These are phyloP conservation scores for Ctena decussata DNA, from an alignment of 2,888 invertebrate genomes.

Conservation along the genomic window DNA sequence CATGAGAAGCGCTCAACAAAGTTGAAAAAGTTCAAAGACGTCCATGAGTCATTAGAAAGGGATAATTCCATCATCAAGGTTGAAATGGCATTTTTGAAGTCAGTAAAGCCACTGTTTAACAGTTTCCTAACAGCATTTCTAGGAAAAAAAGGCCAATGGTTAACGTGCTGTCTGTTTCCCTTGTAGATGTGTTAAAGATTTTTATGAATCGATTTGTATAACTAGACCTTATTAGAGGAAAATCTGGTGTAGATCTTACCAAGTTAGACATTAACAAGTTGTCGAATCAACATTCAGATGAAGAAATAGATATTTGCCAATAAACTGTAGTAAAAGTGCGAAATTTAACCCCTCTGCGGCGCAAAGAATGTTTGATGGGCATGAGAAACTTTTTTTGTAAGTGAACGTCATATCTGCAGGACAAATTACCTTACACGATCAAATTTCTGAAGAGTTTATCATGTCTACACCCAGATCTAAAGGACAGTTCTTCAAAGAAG, in stretches of 20 bases:
- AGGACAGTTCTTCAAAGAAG: no score
- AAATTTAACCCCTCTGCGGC: not conserved
- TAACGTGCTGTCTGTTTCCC: slow-evolving; percentile 3
- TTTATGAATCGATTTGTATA: slow-evolving; percentile 13
- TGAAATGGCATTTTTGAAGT: not conserved
- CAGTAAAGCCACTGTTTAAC: not conserved
- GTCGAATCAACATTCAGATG: not conserved
- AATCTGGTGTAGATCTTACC: not conserved
- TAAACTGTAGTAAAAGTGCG: not conserved
- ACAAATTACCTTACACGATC: no score
- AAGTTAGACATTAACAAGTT: not conserved
- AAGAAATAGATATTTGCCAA: slow-evolving; percentile 19
- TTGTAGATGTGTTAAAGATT: slow-evolving; percentile 1
- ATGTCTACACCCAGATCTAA: no score
- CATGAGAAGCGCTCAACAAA: slow-evolving; percentile 29
- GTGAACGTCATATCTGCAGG: not conserved
- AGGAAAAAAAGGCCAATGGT: slow-evolving; percentile 17
- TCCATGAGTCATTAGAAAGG: slow-evolving; percentile 1
- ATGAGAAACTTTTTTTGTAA: not conserved
- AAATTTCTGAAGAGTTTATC: no score
- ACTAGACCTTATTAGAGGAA: not conserved
- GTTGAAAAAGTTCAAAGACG: slow-evolving; percentile 26
- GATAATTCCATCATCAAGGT: not conserved
- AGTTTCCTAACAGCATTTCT: not conserved
- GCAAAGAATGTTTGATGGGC: not conserved